Evolutionary conservation across 64 coral and sea anemone genomes (phyloP).

Genomic region (Acropora yongei): DNA sequence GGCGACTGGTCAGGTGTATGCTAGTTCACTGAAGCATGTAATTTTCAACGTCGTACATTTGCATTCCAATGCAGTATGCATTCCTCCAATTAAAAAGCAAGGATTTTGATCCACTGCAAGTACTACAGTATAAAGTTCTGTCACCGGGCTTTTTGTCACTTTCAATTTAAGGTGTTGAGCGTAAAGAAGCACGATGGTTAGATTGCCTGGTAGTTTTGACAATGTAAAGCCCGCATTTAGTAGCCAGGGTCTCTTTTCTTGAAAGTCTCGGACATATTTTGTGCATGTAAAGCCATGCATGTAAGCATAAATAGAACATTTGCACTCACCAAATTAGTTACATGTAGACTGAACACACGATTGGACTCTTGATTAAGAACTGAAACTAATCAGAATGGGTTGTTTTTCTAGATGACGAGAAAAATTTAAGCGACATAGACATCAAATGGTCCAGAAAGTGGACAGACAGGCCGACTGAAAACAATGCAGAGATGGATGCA

Average conservation of each 20-base stretch:
- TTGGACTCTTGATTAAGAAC: not conserved
- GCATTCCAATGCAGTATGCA: not conserved
- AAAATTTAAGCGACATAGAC: constrained; percentile 4
- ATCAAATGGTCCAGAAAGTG: not conserved
- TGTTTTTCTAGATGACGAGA: constrained; percentile 20
- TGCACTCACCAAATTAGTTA: not conserved
- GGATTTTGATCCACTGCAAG: not conserved
- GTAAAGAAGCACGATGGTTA: not conserved
- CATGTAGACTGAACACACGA: not conserved
- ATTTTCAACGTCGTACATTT: not conserved
- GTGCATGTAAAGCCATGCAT: not conserved
- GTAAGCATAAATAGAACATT: not conserved
- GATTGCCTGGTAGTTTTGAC: too few relatives aligned
- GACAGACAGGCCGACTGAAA: constrained; percentile 4
- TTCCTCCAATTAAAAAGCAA: not conserved
- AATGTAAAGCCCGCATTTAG: not conserved
- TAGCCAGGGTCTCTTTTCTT: not conserved
- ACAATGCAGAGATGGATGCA: not conserved
- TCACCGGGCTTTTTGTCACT: not conserved
- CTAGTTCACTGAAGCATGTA: not conserved
- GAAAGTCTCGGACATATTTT: not conserved
- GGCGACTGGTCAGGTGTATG: not conserved
- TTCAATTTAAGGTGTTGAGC: not conserved
- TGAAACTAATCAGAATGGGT: not conserved
- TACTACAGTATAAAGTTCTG: not conserved